Conservation (phyloP, 2,888 invertebrate species). For the Diarsia rubi region DNA sequence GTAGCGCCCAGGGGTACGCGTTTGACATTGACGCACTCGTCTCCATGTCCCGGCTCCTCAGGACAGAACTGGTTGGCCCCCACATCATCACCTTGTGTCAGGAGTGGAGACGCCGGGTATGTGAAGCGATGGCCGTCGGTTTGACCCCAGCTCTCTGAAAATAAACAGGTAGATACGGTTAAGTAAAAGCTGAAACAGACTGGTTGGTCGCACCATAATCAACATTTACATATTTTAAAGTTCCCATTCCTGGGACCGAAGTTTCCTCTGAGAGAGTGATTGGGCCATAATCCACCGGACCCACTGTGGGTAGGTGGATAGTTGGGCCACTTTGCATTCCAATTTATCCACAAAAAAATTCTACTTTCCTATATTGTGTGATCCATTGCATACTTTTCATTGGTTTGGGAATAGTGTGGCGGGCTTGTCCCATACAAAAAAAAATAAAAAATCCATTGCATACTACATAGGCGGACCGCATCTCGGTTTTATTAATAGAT, state of each 20-base stretch:
- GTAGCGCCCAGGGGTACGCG: constrained; percentile 92
- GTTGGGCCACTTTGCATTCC: not conserved
- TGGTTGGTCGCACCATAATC: not conserved
- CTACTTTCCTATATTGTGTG: not conserved
- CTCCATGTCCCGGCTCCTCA: constrained; percentile 78
- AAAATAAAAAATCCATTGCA: too few species aligned
- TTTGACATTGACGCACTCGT: constrained; percentile 94
- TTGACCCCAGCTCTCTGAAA: constrained; percentile 90
- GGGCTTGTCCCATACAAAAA: too few species aligned
- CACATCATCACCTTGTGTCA: constrained; percentile 93
- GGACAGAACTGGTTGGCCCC: constrained; percentile 89
- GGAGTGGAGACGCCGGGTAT: constrained; percentile 94
- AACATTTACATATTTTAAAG: too few species aligned
- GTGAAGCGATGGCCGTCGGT: constrained; percentile 94
- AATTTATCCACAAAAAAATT: too few species aligned
- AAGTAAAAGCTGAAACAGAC: not conserved
- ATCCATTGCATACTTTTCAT: not conserved
- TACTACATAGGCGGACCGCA: not conserved
- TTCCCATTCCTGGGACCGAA: not conserved
- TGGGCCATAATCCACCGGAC: not conserved
- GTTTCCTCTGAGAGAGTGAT: not conserved
- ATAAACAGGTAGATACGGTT: not conserved
- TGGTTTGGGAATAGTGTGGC: too few species aligned
- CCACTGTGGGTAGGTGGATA: not conserved
- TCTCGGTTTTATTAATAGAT: not conserved